Evolutionary conservation across 2,888 invertebrate species (phyloP), one percentile per base, ranked within the genome.

Genomic region (Pachydiplax longipennis): DNA sequence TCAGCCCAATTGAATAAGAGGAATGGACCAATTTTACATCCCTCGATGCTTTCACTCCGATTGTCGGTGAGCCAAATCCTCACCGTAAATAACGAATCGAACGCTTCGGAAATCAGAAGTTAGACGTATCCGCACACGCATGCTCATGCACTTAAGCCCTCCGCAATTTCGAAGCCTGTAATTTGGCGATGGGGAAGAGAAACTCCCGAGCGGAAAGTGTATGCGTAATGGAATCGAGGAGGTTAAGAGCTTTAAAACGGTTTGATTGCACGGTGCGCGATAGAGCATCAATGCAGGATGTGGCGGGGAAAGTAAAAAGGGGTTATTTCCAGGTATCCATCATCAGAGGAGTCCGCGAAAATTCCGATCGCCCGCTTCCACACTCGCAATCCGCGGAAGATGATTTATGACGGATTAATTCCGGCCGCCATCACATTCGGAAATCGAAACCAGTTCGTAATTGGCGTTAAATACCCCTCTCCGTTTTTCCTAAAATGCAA

Each of bases 341-440:
- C 87, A 61, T 87, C 61, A 13, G 58, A 83, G 35, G 10, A 13
- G 40, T 87, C 35, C 15, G 22, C n/a, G 35, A 1, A 31, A 22
- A 58, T 87, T 87, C 58, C 87, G 37, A 87, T 87, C 87, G 58
- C 61, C 58, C 22, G 58, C 37, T 87, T 87, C 87, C 61, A 40
- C 87, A 87, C 87, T 65, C 87, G 12, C 10, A 61, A 87, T 53
- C 61, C 35, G 35, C 35, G 18, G 6, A 35, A 4, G 37, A 22
- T 58, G 61, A 87, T 65, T 87, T 87, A 87, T 61, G 87, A 61
- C 58, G 37, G 8, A 87, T 87, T 87, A 61, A 87, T 37, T 65
- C 87, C 25, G 31, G n/a, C 37, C 25, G 61, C 58, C 31, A 58
- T 35, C 83, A 0, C 12, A 3, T 10, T 37, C 61, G 3, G 87